Conservation (phyloP, 2,113 vertebrate species). For the Myotis lucifugus region DNA sequence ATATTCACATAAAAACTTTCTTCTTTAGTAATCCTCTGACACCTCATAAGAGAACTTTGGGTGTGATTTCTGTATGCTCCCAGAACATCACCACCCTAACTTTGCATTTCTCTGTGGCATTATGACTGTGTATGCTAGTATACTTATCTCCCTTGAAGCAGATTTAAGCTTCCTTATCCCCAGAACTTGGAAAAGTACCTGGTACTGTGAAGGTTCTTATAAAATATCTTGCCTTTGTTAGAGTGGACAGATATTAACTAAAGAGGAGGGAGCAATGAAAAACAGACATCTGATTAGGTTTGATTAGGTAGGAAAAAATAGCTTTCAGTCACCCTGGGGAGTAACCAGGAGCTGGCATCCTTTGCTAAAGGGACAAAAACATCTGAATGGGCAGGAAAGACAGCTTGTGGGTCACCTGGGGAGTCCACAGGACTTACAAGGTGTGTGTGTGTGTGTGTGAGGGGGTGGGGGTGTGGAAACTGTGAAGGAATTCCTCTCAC, state of each 20-base stretch:
- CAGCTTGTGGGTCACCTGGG: background rate
- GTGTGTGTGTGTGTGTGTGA: no score
- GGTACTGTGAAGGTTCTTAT: background rate
- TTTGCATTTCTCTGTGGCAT: background rate
- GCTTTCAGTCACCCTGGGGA: no score
- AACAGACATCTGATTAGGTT: background rate
- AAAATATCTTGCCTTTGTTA: background rate
- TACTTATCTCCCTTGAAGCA: background rate
- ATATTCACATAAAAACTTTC: background rate
- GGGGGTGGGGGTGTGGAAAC: background rate
- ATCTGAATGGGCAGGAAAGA: background rate
- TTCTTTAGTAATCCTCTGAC: background rate
- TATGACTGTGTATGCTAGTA: background rate
- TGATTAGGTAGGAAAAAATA: background rate
- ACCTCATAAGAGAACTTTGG: background rate
- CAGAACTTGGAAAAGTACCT: background rate
- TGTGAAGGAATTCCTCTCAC: background rate
- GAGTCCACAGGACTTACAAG: no score
- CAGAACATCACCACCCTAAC: background rate
- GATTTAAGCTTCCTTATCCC: background rate
- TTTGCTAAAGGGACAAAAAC: background rate
- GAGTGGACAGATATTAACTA: background rate
- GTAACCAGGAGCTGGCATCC: background rate
- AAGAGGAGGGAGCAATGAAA: background rate
- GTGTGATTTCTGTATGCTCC: background rate